These are phyloP conservation scores for Sympetrum striolatum DNA, from an alignment of 2,888 invertebrate species.

Conservation along the genomic window DNA sequence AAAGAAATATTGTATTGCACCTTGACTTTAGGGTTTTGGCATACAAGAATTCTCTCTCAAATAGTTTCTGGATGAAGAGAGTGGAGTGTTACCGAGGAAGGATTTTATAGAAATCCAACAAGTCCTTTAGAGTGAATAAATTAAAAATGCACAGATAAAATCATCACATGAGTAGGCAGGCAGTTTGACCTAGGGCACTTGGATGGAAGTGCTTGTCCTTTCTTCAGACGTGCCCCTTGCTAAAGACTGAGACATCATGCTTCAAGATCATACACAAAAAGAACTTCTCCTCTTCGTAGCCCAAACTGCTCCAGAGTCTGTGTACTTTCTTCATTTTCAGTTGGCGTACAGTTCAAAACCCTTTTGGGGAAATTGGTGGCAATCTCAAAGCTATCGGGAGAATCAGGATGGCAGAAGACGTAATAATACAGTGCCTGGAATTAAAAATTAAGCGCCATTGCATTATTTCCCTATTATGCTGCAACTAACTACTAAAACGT, in stretches of 20 bases:
- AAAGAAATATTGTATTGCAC: slow-evolving; percentile 24
- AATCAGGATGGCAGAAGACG: slow-evolving; percentile 92
- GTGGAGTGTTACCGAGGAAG: background rate
- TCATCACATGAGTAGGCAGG: background rate
- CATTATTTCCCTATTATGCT: too few relatives aligned
- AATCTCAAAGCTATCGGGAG: slow-evolving; percentile 93
- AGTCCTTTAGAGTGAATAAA: slow-evolving; percentile 4
- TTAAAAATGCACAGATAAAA: slow-evolving; percentile 11
- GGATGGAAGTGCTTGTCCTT: background rate
- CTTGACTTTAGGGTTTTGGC: slow-evolving; percentile 7
- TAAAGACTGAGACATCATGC: slow-evolving; percentile 60
- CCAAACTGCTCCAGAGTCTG: slow-evolving; percentile 78
- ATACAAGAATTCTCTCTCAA: background rate
- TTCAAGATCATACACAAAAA: slow-evolving; percentile 94
- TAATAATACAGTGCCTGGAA: slow-evolving; percentile 91
- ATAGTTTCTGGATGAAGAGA: background rate
- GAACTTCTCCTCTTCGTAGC: slow-evolving; percentile 86
- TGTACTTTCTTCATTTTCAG: slow-evolving; percentile 59
- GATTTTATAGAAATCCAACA: background rate
- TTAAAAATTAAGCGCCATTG: too few relatives aligned
- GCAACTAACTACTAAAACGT: background rate
- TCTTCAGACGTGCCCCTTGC: background rate
- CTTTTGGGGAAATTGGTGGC: slow-evolving; percentile 95
- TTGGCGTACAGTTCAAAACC: slow-evolving; percentile 71
- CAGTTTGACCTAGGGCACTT: slow-evolving; percentile 21